Conservation (phyloP, 2,113 vertebrate genomes). For the Formicarius rufipectus region DNA sequence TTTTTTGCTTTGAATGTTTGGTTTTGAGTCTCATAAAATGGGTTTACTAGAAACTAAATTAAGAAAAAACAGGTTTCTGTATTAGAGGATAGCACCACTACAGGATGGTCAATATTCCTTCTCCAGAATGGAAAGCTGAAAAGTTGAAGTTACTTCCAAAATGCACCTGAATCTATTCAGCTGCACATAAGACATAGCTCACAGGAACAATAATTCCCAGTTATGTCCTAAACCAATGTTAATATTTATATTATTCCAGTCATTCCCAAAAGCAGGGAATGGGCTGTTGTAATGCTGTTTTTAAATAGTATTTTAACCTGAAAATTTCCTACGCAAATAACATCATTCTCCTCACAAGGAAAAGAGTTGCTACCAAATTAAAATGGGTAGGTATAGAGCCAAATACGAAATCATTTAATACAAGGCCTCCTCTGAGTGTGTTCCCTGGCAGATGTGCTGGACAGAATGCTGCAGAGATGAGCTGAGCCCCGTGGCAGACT, state of each 20-base stretch:
- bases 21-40: not conserved
- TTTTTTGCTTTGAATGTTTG: not conserved
- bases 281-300: not conserved
- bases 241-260: not conserved
- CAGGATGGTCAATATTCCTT: not conserved
- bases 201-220: not conserved
- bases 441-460: not conserved
- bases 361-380: not conserved
- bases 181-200: not conserved
- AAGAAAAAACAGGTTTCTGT: not conserved
- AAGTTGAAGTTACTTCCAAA: not conserved
- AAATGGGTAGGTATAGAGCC: not conserved
- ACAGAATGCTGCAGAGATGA: not conserved
- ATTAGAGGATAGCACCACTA: rapidly evolving
- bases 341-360: not conserved
- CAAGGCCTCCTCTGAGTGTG: not conserved
- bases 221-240: not conserved
- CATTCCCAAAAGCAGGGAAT: not conserved
- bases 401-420: not conserved
- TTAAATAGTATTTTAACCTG: not conserved
- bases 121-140: not conserved
- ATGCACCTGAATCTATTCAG: not conserved
- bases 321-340: not conserved
- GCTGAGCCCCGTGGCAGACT: not conserved
- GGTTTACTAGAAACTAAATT: not conserved